A percentile compares a stretch with the other conserved stretches of the same genome.
These are phyloP conservation scores for Brachionichthys hirsutus DNA, from an alignment of 2,113 vertebrate species.

Conservation along the genomic window DNA sequence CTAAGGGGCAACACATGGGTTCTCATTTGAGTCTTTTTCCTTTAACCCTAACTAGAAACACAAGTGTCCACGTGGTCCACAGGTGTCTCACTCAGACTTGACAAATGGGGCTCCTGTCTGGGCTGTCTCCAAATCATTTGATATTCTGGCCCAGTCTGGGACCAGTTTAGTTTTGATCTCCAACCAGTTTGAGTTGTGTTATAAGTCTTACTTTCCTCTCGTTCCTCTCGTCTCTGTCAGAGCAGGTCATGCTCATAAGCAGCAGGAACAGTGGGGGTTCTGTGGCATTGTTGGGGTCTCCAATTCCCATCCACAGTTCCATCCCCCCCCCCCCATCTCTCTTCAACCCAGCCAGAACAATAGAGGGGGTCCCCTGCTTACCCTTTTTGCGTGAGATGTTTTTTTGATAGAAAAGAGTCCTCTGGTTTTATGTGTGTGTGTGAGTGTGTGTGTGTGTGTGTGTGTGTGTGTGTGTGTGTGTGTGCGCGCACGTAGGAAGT, in stretches of 20 bases:
- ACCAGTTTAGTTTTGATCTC: not conserved
- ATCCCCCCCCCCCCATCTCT: slow-evolving; percentile 45
- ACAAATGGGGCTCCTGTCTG: not conserved
- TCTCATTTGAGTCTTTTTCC: no score
- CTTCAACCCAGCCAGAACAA: slow-evolving; percentile 69
- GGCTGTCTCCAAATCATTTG: no score
- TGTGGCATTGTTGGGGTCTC: slow-evolving; percentile 69
- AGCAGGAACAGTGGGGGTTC: slow-evolving; percentile 64
- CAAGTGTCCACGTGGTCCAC: not conserved
- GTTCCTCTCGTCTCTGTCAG: slow-evolving; percentile 55
- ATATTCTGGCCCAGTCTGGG: not conserved
- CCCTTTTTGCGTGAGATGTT: slow-evolving; percentile 69
- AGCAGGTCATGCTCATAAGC: slow-evolving; percentile 72
- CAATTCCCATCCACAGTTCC: slow-evolving; percentile 60
- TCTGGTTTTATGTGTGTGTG: slow-evolving; percentile 25
- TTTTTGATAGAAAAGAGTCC: slow-evolving; percentile 54
- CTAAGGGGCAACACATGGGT: not conserved
- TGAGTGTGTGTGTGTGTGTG: slow-evolving; percentile 31
- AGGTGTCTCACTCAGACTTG: not conserved
- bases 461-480: slow-evolving; percentile 14
- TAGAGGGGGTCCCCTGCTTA: slow-evolving; percentile 59
- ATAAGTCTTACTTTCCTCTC: slow-evolving; percentile 15
- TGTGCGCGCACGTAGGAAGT: slow-evolving; percentile 48
- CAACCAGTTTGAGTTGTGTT: not conserved
- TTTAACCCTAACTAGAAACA: not conserved